A percentile compares a stretch with the other conserved stretches of the same genome.
phyloP scores from a whole-genome alignment of 2,797 vertebrate genomes.

The Halcyon leucocephala region DNA sequence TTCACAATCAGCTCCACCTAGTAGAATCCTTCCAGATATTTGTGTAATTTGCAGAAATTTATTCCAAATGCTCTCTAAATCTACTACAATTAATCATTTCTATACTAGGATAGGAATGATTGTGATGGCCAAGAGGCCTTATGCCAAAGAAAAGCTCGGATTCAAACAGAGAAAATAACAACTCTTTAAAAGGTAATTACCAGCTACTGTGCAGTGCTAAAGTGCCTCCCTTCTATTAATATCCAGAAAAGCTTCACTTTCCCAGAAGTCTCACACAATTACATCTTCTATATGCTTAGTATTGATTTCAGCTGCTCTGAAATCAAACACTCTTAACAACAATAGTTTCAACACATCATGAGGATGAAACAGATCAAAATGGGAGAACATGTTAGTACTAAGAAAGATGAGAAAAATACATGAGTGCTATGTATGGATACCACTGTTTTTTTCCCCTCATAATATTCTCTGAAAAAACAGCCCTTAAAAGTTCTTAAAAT shows the following conservation, averaged over 20 bases:
- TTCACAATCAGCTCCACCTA: neutral
- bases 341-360: neutral
- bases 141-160: neutral
- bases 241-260: conserved; percentile 6
- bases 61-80: neutral
- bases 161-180: conserved; percentile 42
- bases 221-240: conserved; percentile 16
- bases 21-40: neutral
- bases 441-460: neutral
- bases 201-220: neutral
- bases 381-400: neutral
- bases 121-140: neutral
- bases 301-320: conserved; percentile 9
- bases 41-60: neutral
- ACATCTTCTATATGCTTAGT: neutral
- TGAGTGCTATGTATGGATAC: neutral
- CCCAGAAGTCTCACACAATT: neutral
- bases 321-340: neutral
- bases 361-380: neutral
- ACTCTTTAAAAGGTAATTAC: conserved; percentile 31
- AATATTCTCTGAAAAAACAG: neutral
- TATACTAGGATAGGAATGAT: neutral
- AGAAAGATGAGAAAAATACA: neutral
- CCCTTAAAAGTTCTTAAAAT: neutral
- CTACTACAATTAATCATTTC: neutral